Conservation (phyloP, 2,113 vertebrate species). For the Lepidothrix coronata region DNA sequence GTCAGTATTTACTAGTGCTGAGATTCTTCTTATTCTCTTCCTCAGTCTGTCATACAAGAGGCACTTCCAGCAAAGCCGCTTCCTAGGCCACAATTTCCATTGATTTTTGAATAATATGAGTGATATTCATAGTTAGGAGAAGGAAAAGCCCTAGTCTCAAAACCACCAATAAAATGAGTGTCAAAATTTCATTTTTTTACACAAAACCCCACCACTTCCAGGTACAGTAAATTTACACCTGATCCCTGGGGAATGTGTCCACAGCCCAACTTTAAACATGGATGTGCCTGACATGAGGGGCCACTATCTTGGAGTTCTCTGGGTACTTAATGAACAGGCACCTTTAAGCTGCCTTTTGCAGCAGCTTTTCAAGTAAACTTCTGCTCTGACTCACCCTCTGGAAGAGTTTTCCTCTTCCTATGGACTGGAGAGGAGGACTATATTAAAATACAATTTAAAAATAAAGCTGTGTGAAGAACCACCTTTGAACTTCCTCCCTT, state of each 20-base stretch:
- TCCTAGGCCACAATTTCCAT: not conserved
- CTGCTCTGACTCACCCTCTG: not conserved
- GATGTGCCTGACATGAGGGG: not conserved
- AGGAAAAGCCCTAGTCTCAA: not conserved
- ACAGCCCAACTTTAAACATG: not conserved
- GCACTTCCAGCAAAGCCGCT: not conserved
- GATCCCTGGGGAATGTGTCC: not conserved
- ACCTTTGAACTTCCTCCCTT: not conserved
- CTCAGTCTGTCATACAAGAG: not conserved
- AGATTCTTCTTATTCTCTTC: not conserved
- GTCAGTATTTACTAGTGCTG: constrained; percentile 39
- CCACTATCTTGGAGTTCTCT: not conserved
- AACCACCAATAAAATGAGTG: not conserved
- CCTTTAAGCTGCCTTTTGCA: not conserved
- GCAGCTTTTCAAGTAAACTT: not conserved
- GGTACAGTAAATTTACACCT: not conserved
- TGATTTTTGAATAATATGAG: not conserved
- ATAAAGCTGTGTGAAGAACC: not conserved
- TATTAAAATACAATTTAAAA: not conserved
- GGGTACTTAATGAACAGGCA: not conserved
- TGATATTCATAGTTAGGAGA: not conserved
- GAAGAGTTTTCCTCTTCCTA: not conserved
- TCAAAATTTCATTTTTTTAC: not conserved
- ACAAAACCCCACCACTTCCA: not conserved
- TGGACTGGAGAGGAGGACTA: not conserved